phyloP scores from a whole-genome alignment of 2,797 vertebrate species.

The Acrossocheilus fasciatus region DNA sequence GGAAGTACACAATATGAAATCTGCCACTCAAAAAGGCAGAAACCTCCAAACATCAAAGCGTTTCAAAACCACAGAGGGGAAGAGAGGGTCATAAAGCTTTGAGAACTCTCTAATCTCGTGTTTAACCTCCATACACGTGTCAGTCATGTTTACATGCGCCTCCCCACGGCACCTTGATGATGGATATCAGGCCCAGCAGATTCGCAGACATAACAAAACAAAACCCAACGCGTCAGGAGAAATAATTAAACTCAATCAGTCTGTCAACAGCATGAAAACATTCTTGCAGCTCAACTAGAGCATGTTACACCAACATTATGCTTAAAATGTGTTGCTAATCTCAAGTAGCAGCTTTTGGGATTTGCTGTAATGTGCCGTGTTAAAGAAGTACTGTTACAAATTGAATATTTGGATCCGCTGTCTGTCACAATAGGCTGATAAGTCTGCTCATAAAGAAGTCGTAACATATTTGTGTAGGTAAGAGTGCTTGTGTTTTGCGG shows the following conservation, averaged over 20 bases:
- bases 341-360: constrained; percentile 36
- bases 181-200: constrained; percentile 36
- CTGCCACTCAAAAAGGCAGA: constrained; percentile 3
- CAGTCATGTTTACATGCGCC: constrained; percentile 26
- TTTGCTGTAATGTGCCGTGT: constrained; percentile 40
- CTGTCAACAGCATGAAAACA: constrained; percentile 41
- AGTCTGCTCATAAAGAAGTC: not conserved
- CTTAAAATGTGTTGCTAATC: constrained; percentile 46
- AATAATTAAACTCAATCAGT: constrained; percentile 50
- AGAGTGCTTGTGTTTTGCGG: not conserved
- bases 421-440: constrained; percentile 31
- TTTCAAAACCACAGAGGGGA: constrained; percentile 11
- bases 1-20: not conserved
- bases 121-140: constrained; percentile 15
- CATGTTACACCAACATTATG: constrained; percentile 31
- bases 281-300: constrained; percentile 33
- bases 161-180: not conserved
- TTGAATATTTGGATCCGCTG: constrained; percentile 22
- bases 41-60: constrained; percentile 4
- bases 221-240: constrained; percentile 20
- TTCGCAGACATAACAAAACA: constrained; percentile 46
- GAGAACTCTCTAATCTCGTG: constrained; percentile 17
- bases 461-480: not conserved
- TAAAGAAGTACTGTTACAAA: constrained; percentile 24
- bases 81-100: constrained; percentile 24